Evolutionary conservation across 1,140 invertebrate genomes (phyloP).

Genomic region (Eupristina koningsbergeri): DNA sequence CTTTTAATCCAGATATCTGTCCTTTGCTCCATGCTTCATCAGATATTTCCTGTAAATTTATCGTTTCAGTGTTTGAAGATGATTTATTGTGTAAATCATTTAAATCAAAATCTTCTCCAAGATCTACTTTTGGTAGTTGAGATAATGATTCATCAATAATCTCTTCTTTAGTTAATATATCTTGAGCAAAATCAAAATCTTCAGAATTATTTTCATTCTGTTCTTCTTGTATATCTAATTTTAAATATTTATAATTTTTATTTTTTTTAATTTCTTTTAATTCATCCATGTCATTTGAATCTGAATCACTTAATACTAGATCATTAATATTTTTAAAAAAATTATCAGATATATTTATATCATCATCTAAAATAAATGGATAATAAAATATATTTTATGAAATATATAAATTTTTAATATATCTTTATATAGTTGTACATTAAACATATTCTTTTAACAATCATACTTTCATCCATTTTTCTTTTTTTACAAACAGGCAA

Average conservation of each 20-base stretch:
- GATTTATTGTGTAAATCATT: conserved; percentile 49
- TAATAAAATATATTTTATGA: conserved; percentile 13
- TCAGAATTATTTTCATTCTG: conserved; percentile 18
- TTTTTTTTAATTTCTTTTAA: conserved; percentile 26
- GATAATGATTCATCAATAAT: conserved; percentile 56
- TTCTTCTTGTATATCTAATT: neutral
- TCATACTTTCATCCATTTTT: conserved; percentile 49
- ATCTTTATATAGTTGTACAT: neutral
- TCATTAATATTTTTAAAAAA: conserved; percentile 44
- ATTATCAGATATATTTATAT: conserved; percentile 28
- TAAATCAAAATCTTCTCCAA: conserved; percentile 65
- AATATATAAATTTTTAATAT: conserved; percentile 19
- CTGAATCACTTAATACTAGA: conserved; percentile 61
- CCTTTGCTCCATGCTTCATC: conserved; percentile 70
- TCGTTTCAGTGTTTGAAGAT: neutral
- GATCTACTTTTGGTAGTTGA: conserved; percentile 66
- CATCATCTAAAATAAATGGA: conserved; percentile 20
- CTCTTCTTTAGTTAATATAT: neutral
- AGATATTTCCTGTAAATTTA: neutral
- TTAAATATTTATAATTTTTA: neutral
- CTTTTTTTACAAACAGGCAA: conserved; percentile 55
- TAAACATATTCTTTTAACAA: conserved; percentile 23
- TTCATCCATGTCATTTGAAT: conserved; percentile 53
- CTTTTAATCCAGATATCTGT: conserved; percentile 61
- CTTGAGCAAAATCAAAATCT: conserved; percentile 20